phyloP scores from a whole-genome alignment of 2,113 vertebrate genomes.

The Phalacrocorax brasilianus region DNA sequence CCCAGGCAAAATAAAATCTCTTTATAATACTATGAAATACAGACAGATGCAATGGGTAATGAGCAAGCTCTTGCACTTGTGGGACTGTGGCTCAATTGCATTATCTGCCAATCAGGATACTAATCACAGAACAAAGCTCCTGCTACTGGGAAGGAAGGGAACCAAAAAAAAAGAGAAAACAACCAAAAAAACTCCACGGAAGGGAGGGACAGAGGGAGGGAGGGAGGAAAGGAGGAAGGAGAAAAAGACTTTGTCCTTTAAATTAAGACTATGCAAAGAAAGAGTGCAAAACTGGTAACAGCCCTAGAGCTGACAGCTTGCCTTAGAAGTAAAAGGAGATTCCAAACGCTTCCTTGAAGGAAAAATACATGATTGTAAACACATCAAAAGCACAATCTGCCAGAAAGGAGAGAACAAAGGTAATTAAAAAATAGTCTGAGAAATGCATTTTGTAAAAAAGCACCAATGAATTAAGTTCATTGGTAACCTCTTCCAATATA shows the following conservation, averaged over 20 bases:
- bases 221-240: no score
- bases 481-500: background rate
- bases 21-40: conserved; percentile 18
- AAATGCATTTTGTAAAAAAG: conserved; percentile 24
- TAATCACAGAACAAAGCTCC: background rate
- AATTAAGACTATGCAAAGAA: background rate
- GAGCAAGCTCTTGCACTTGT: conserved; percentile 16
- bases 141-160: background rate
- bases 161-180: background rate
- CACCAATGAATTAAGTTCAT: background rate
- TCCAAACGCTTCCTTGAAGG: background rate
- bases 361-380: conserved; percentile 17
- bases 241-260: background rate
- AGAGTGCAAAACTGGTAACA: background rate
- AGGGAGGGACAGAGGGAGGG: no score
- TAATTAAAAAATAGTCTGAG: background rate
- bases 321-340: background rate
- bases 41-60: conserved; percentile 17
- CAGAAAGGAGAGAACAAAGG: conserved; percentile 22
- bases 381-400: conserved; percentile 21
- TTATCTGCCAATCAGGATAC: background rate
- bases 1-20: conserved; percentile 28
- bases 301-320: background rate
- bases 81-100: background rate
- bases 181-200: background rate